Evolutionary conservation across 1,140 invertebrate genomes (phyloP).

Genomic region (Drosophila sulfurigaster): DNA sequence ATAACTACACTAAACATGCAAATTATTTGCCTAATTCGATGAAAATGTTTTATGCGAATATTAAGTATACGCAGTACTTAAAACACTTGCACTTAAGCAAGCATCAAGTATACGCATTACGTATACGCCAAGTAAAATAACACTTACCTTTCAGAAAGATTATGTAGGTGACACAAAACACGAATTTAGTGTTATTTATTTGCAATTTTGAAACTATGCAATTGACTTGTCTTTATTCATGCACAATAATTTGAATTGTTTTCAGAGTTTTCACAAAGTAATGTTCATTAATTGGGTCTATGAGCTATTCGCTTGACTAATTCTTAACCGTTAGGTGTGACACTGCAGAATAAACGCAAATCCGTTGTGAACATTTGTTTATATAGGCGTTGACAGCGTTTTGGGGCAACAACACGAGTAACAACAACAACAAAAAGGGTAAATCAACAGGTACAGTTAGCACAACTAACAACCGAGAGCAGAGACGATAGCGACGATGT

Average conservation of each 20-base stretch:
- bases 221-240: conserved; percentile 1
- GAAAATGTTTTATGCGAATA: too few relatives aligned
- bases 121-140: neutral
- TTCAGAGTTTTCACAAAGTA: conserved; percentile 27
- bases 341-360: conserved; percentile 79
- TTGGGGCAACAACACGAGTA: neutral
- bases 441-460: conserved; percentile 69
- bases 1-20: neutral
- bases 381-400: conserved; percentile 62
- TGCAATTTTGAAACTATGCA: neutral
- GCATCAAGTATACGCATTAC: neutral
- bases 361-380: conserved; percentile 75
- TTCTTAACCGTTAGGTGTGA: conserved; percentile 67
- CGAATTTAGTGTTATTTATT: neutral
- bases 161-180: neutral
- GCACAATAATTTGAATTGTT: neutral
- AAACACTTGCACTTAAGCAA: neutral
- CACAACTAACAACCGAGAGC: neutral
- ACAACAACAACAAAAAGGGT: conserved; percentile 62
- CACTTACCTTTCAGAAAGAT: conserved; percentile 19
- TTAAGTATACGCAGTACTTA: too few relatives aligned
- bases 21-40: too few relatives aligned
- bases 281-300: conserved; percentile 2
- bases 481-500: conserved; percentile 4
- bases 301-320: conserved; percentile 27